Evolutionary conservation across 2,113 vertebrate genomes (phyloP).

Genomic region (Paedocypris sp.): DNA sequence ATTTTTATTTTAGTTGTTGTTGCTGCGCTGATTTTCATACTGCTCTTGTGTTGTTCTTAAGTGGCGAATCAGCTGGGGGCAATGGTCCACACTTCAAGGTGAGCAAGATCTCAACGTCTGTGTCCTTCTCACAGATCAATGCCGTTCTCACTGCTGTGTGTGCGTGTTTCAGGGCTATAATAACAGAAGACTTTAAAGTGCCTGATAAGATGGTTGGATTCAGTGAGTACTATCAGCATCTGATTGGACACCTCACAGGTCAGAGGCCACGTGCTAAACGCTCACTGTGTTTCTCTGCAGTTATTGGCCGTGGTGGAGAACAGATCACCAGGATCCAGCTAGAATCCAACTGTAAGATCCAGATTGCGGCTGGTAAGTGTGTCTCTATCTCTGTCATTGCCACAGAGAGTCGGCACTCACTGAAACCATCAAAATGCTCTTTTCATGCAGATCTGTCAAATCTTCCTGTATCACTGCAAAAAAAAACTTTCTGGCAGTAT

Average conservation of each 20-base stretch:
- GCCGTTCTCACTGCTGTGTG: not conserved
- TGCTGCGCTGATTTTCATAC: not conserved
- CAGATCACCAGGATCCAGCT: slow-evolving; percentile 97
- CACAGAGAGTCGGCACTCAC: not conserved
- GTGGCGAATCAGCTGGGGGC: slow-evolving; percentile 93
- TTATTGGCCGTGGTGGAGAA: slow-evolving; percentile 96
- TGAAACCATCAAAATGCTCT: no score
- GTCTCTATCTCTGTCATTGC: not conserved
- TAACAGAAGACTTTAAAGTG: slow-evolving; percentile 98
- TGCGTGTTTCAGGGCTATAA: slow-evolving; percentile 72
- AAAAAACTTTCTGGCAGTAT: no score
- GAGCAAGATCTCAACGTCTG: no score
- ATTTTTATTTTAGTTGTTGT: no score
- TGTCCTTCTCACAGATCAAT: no score
- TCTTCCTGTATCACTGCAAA: no score
- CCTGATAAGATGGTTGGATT: slow-evolving; percentile 99
- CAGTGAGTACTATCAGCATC: slow-evolving; percentile 86
- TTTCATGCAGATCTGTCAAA: no score
- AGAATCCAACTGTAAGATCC: slow-evolving; percentile 99
- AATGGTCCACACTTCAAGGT: slow-evolving; percentile 96
- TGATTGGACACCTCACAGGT: no score
- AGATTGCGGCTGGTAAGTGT: slow-evolving; percentile 86
- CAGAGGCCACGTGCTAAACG: no score
- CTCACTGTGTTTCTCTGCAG: slow-evolving; percentile 46
- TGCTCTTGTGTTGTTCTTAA: slow-evolving; percentile 46